Evolutionary conservation across 1,140 invertebrate genomes (phyloP).

Genomic region (Zaprionus taronus): DNA sequence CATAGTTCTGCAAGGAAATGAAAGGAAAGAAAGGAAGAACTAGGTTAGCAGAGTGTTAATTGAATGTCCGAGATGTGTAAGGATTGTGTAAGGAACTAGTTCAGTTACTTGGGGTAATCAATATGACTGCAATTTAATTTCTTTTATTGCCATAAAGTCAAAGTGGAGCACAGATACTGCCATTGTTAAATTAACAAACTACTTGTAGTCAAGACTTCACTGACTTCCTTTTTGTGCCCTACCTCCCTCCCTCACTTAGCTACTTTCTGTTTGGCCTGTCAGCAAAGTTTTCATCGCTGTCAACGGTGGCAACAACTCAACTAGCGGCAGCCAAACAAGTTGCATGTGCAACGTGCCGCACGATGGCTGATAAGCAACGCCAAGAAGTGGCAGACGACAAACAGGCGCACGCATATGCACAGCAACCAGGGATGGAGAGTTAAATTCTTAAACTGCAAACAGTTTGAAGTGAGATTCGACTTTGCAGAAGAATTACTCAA

Average conservation of each 20-base stretch:
- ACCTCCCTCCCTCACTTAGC: constrained; percentile 7
- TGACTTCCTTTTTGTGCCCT: constrained; percentile 31
- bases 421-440: constrained; percentile 19
- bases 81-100: too few species aligned
- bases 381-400: constrained; percentile 3
- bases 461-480: not conserved
- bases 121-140: not conserved
- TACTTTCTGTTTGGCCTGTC: constrained; percentile 51
- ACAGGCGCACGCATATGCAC: constrained; percentile 27
- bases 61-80: not conserved
- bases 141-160: not conserved
- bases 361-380: constrained; percentile 37
- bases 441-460: not conserved
- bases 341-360: constrained; percentile 54
- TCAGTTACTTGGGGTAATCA: not conserved
- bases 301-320: constrained; percentile 68
- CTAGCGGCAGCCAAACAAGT: constrained; percentile 48
- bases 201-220: constrained; percentile 20
- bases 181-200: constrained; percentile 9
- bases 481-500: not conserved
- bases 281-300: constrained; percentile 80
- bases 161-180: not conserved
- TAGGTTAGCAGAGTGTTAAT: constrained; percentile 53
- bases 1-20: constrained; percentile 62
- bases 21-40: constrained; percentile 25